A percentile compares a stretch with the other conserved stretches of the same genome.
Conservation (phyloP, 2,888 invertebrate species). For the Callyntrura sp. region DNA sequence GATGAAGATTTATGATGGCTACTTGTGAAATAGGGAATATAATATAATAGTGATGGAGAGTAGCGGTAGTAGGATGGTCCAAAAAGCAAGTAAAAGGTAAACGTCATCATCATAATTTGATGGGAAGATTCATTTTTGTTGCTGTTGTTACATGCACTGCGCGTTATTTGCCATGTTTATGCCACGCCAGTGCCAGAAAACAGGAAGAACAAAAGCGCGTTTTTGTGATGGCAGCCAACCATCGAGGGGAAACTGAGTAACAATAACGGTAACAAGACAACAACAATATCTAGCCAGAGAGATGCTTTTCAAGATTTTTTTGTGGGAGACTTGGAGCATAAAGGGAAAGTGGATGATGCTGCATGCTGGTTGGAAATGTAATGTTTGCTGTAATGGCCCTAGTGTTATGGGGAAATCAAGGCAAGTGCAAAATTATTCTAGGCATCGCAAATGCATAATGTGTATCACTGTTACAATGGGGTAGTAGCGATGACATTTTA, state of each 20-base stretch:
- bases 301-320: no score
- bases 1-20: conserved; percentile 55
- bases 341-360: not conserved
- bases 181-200: not conserved
- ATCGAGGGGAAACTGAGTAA: not conserved
- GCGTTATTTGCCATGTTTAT: conserved; percentile 11
- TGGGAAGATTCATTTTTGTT: conserved; percentile 36
- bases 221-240: not conserved
- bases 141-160: not conserved
- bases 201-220: not conserved
- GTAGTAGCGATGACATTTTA: no score
- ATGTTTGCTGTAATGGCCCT: not conserved
- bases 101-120: conserved; percentile 24
- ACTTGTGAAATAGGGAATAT: conserved; percentile 22
- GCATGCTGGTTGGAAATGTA: no score
- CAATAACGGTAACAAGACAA: not conserved
- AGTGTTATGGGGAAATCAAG: not conserved
- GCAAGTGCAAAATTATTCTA: not conserved
- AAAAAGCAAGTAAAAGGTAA: not conserved
- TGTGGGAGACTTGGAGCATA: no score
- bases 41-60: no score
- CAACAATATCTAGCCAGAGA: no score
- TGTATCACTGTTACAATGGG: no score
- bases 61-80: not conserved
- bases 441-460: no score